phyloP scores from a whole-genome alignment of 2,888 invertebrate species.

The Macropis europaea region DNA sequence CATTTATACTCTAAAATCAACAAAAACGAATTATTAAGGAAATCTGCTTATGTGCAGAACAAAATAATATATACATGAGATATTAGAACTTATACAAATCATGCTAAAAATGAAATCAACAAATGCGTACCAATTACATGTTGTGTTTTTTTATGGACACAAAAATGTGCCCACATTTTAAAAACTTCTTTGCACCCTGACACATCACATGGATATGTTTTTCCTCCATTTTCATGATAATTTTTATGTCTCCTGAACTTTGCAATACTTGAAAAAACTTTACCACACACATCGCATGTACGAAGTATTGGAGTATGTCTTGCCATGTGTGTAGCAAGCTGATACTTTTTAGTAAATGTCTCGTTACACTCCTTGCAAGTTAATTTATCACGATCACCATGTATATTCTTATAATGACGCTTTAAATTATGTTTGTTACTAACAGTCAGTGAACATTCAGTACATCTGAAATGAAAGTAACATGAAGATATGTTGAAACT shows the following conservation, averaged over 20 bases:
- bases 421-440: slow-evolving; percentile 82
- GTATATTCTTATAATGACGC: slow-evolving; percentile 82
- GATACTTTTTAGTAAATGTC: slow-evolving; percentile 82
- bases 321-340: slow-evolving; percentile 82
- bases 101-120: slow-evolving; percentile 13
- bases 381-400: slow-evolving; percentile 76
- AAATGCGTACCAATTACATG: slow-evolving; percentile 75
- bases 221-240: slow-evolving; percentile 71
- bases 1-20: slow-evolving; percentile 62
- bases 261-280: slow-evolving; percentile 80
- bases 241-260: slow-evolving; percentile 81
- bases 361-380: slow-evolving; percentile 81
- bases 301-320: slow-evolving; percentile 80
- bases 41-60: background rate
- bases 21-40: background rate
- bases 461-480: slow-evolving; percentile 63
- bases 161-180: slow-evolving; percentile 80
- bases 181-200: slow-evolving; percentile 81
- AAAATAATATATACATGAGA: background rate
- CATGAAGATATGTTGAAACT: slow-evolving; percentile 3
- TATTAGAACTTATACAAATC: background rate
- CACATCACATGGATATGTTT: slow-evolving; percentile 79
- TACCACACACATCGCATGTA: slow-evolving; percentile 82
- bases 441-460: slow-evolving; percentile 81
- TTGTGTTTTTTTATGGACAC: slow-evolving; percentile 79